Evolutionary conservation across 92 coral and sea anemone species (phyloP).

Genomic region (Virgularia gustaviana): DNA sequence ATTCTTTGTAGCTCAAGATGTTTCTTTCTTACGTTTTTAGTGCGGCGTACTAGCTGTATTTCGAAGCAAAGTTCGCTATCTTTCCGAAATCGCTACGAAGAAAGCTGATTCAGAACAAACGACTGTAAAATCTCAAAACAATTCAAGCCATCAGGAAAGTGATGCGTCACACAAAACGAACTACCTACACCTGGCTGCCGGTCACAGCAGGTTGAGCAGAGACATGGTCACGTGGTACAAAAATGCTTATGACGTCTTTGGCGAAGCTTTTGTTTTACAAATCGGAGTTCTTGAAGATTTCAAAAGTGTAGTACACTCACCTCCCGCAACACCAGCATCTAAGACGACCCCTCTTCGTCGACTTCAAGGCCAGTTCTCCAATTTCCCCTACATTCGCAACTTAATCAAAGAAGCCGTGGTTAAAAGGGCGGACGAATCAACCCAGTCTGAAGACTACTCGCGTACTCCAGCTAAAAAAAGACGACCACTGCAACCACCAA

Average conservation of each 20-base stretch:
- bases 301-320: background rate
- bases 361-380: background rate
- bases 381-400: background rate
- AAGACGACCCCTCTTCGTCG: background rate
- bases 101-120: background rate
- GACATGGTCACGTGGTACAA: slow-evolving; percentile 7
- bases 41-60: background rate
- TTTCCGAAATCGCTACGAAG: background rate
- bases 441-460: background rate
- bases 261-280: slow-evolving; percentile 14
- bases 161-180: background rate
- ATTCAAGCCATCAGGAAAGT: background rate
- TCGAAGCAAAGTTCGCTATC: slow-evolving; percentile 1
- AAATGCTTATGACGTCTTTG: background rate
- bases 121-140: background rate
- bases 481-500: too few species aligned
- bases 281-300: slow-evolving; percentile 24
- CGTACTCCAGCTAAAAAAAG: background rate
- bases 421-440: background rate
- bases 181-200: too few species aligned
- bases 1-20: background rate
- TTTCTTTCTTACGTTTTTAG: background rate
- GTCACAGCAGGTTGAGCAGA: background rate
- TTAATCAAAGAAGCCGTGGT: background rate
- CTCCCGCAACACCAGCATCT: background rate